Base-by-base conservation (phyloP, 2,888 invertebrate genomes). In the Epinotia demarniana region DNA sequence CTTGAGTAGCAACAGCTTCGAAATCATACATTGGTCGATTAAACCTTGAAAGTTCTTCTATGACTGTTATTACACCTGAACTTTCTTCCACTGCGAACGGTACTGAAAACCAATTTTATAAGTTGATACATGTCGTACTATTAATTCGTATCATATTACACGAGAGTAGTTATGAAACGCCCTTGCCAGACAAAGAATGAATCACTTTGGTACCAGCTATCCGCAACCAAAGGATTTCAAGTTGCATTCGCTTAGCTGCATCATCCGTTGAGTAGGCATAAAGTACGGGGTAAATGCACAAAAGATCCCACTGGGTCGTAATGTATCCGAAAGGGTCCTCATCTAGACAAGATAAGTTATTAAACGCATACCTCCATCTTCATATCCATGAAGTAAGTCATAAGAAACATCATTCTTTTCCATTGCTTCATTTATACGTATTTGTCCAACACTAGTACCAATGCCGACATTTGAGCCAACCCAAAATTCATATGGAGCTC, bases 81-180 rank as follows among this genome's bases (percentile, higher is more conserved):
- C 96, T 95, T 86, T 98, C 98, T 91, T 98, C 98, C 33, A 98
- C 97, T 4, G 97, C 98, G 89, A 98, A 98, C 5, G 98, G 98
- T n/a, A 98, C 98, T 97, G 89, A 16, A 92, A 94, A 72, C n/a
- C 76, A 75, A 77, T 39, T 60, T 49, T 66, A 73, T 70, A 68
- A 49, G 33, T 39, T 61, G 61, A 12, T 16, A 1, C 43, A 11
- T 4, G 58, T 64, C 18, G 13, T 58, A 46, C 0, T 12, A 55
- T 60, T 58, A 1, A n/a, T n/a, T 53, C n/a, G n/a, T 53, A 13
- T n/a, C n/a, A 53, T 53, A n/a, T 13, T 8, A n/a, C 8, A 53
- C 53, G 53, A n/a, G n/a, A n/a, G n/a, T n/a, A 13, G 53, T n/a
- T 53, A 53, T 53, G 6, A 33, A 18, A 68, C 46, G 11, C 80